phyloP scores from a whole-genome alignment of 1,140 invertebrate genomes.

The Bicyclus anynana region DNA sequence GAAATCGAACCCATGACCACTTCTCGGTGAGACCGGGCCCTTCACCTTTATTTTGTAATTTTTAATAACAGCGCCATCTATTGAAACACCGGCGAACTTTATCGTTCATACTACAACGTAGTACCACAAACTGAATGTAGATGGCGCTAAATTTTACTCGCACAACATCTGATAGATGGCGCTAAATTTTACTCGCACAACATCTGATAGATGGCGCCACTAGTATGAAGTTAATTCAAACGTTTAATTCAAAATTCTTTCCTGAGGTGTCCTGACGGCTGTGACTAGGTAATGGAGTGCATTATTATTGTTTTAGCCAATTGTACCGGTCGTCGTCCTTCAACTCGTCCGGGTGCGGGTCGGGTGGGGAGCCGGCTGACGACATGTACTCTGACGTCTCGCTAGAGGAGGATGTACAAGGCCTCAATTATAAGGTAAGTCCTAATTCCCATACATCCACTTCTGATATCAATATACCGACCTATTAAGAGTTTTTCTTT shows the following conservation, averaged over 20 bases:
- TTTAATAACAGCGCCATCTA: conserved; percentile 43
- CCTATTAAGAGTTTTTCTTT: no score
- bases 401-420: conserved; percentile 92
- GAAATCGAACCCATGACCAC: no score
- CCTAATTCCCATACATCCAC: background rate
- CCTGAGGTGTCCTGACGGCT: conserved; percentile 28
- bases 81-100: background rate
- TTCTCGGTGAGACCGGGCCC: no score
- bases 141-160: conserved; percentile 24
- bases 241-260: conserved; percentile 19
- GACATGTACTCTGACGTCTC: conserved; percentile 95
- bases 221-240: conserved; percentile 5
- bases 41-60: background rate
- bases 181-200: conserved; percentile 2
- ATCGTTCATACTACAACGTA: no score
- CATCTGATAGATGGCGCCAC: conserved; percentile 47
- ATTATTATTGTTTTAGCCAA: conserved; percentile 82
- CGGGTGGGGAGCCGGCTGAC: conserved; percentile 91
- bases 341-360: conserved; percentile 92
- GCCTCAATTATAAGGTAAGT: conserved; percentile 92
- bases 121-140: conserved; percentile 10
- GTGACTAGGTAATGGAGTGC: conserved; percentile 26
- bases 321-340: conserved; percentile 93
- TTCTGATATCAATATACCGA: no score
- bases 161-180: conserved; percentile 36